phyloP scores from a whole-genome alignment of 2,888 invertebrate species.

The Uropetala carovei region DNA sequence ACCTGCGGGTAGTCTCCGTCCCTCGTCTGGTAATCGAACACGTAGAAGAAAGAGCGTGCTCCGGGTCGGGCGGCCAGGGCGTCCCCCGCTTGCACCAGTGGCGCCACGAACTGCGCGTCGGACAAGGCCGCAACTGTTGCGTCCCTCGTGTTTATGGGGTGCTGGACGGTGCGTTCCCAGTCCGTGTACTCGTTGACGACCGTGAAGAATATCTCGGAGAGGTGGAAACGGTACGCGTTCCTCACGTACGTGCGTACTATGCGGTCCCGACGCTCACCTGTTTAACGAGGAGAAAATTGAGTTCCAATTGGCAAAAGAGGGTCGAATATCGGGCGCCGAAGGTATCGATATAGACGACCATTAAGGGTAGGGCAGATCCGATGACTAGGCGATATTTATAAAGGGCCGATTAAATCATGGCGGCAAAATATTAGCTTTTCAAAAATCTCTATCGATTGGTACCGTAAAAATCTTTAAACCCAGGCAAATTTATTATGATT shows the following conservation, averaged over 20 bases:
- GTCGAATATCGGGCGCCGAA: too few species aligned
- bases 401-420: neutral
- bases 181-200: conserved; percentile 98
- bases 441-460: too few species aligned
- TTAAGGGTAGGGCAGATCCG: neutral
- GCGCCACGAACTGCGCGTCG: conserved; percentile 96
- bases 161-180: conserved; percentile 95
- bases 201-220: conserved; percentile 97
- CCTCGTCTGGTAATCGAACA: conserved; percentile 94
- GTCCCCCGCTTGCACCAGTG: conserved; percentile 90
- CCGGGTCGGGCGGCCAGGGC: conserved; percentile 81
- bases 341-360: neutral
- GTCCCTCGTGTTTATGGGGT: conserved; percentile 92
- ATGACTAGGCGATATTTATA: neutral
- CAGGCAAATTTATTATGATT: too few species aligned
- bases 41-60: conserved; percentile 90
- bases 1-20: conserved; percentile 93
- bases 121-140: conserved; percentile 94
- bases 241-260: conserved; percentile 92
- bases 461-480: too few species aligned
- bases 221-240: conserved; percentile 88
- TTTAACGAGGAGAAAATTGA: neutral
- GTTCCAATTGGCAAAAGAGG: neutral
- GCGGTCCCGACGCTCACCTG: conserved; percentile 88
- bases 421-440: neutral